phyloP scores from a whole-genome alignment of 2,888 invertebrate genomes.

The Eubasilissa splendida region DNA sequence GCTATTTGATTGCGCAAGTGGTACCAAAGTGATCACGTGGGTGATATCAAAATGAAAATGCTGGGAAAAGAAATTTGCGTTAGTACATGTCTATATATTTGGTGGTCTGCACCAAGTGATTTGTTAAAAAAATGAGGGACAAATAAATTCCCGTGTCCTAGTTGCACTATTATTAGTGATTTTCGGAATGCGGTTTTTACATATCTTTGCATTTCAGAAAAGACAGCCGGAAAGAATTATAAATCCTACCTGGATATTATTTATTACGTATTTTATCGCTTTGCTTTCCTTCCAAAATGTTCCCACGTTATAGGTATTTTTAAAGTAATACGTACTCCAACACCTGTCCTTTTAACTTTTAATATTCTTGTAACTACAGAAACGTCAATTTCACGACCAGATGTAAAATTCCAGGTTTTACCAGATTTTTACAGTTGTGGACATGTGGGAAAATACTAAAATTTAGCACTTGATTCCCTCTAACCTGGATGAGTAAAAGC shows the following conservation, averaged over 20 bases:
- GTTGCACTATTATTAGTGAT: no score
- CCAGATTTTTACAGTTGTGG: conserved; percentile 9
- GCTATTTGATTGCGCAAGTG: no score
- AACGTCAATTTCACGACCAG: conserved; percentile 12
- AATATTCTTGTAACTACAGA: conserved; percentile 2
- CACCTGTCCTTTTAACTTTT: conserved; percentile 23
- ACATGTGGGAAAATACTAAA: conserved; percentile 15
- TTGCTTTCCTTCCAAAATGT: conserved; percentile 6
- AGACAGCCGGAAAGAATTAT: conserved; percentile 34
- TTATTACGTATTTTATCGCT: not conserved
- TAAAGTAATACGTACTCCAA: not conserved
- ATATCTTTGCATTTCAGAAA: not conserved
- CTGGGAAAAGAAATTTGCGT: no score
- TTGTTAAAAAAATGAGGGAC: no score
- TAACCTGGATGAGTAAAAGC: no score
- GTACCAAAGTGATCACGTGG: no score
- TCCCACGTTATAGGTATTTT: conserved; percentile 27
- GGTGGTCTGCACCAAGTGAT: no score
- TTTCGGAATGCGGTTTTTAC: no score
- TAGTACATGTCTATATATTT: no score
- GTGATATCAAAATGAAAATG: no score
- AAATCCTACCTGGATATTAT: conserved; percentile 11
- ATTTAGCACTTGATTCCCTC: no score
- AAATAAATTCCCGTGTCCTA: no score
- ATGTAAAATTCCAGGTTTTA: conserved; percentile 11